Base-by-base conservation (phyloP, 2,797 vertebrate genomes). In the Poeciliopsis presidionis region DNA sequence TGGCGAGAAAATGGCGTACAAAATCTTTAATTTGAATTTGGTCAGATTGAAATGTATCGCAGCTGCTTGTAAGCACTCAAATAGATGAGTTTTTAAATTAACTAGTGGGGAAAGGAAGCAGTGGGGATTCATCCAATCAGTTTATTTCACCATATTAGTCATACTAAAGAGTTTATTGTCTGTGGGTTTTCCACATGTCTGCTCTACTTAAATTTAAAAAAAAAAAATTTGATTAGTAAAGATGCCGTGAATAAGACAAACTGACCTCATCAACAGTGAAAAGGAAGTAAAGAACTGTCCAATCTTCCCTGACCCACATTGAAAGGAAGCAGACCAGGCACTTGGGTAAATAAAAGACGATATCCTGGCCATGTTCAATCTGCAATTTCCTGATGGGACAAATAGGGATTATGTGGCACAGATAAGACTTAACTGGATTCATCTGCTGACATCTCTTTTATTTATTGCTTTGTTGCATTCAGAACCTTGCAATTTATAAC, bases 191-290 rank as follows among this genome's bases (percentile, higher is more conserved):
- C 83, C 25, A 72, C 18, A 14, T 3, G 49, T 9, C 20, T 51
- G 20, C 20, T 51, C 22, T 22, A 20, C 20, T 51, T 76, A 70
- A 84, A 88, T 80, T 33, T 0, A 55, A 80, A 51, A 3, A 45
- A 13, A 45, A 13, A 13, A 13, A 80, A 43, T 4, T 46, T 28
- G 25, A 78, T 41, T 67, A 84, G 59, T 81, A 78, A 86, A 80
- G 76, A 77, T 16, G 14, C 4, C 30, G 57, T 69, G 83, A 83
- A 83, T 85, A 63, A 79, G 87, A 81, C 67, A 81, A 87, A 91
- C 25, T 65, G 80, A 86, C 65, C 82, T 85, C 81, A 36, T 63
- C 59, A 30, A 63, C n/a, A 59, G 14, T 30, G 59, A 7, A 9
- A 18, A 63, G 30, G 16, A 63, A 63, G 16, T 36, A 63, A 63